phyloP scores from a whole-genome alignment of 2,797 vertebrate species.

The Heliangelus exortis region DNA sequence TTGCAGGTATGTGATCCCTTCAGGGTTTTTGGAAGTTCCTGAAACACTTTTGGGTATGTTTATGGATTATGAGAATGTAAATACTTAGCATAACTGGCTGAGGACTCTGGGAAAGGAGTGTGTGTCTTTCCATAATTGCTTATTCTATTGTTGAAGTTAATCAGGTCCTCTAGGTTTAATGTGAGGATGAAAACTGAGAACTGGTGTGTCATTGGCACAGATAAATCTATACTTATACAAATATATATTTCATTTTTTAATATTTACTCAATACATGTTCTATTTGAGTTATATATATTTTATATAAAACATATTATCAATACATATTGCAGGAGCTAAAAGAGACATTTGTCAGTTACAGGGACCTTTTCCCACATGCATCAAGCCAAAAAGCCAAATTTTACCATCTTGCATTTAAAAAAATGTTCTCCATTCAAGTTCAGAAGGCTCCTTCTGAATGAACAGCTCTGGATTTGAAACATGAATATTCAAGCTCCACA shows the following conservation, averaged over 20 bases:
- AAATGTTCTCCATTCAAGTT: background rate
- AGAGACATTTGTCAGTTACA: background rate
- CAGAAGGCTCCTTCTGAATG: background rate
- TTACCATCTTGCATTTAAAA: background rate
- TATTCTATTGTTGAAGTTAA: background rate
- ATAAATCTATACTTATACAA: background rate
- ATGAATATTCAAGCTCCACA: background rate
- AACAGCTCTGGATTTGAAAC: background rate
- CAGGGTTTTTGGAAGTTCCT: fast-evolving
- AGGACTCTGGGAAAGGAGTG: background rate
- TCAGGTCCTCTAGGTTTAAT: background rate
- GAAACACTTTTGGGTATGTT: background rate
- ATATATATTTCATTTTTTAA: background rate
- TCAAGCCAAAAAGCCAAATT: background rate
- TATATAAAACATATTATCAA: background rate
- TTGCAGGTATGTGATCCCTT: slow-evolving; percentile 77
- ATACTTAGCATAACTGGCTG: background rate
- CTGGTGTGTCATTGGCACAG: background rate
- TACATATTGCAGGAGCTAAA: background rate
- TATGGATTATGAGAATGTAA: background rate
- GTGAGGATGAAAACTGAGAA: background rate
- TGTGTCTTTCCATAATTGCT: background rate
- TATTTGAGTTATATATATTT: background rate
- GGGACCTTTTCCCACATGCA: background rate
- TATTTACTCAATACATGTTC: background rate